These are phyloP conservation scores for Troides aeacus DNA, from an alignment of 2,888 invertebrate genomes.

Conservation along the genomic window DNA sequence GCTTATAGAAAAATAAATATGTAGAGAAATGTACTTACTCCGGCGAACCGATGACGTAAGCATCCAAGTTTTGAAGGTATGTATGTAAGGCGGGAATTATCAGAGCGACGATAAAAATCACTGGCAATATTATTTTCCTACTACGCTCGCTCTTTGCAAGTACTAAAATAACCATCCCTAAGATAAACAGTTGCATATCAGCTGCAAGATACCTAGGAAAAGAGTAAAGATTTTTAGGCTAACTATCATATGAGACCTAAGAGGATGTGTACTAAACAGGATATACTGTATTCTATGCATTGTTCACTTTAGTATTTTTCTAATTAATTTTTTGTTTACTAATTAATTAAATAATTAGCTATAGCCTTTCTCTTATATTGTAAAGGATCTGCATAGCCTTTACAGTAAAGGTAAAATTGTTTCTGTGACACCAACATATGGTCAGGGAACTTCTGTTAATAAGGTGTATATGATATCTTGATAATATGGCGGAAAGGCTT, in stretches of 20 bases:
- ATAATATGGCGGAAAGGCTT: no score
- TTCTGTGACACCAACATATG: no score
- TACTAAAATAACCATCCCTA: slow-evolving; percentile 27
- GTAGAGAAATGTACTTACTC: slow-evolving; percentile 39
- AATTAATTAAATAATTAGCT: no score
- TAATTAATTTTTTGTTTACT: no score
- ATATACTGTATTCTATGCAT: no score
- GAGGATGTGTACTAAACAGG: no score
- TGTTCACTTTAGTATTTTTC: background rate
- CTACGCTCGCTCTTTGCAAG: slow-evolving; percentile 30
- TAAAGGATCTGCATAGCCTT: no score
- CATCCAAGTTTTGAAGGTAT: slow-evolving; percentile 45
- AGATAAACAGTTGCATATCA: slow-evolving; percentile 44
- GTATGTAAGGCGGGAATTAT: slow-evolving; percentile 43
- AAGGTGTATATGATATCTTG: no score
- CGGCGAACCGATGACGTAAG: slow-evolving; percentile 40
- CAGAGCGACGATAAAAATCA: slow-evolving; percentile 38
- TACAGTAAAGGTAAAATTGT: no score
- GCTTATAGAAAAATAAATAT: no score
- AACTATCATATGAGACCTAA: background rate
- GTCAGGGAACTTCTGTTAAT: no score
- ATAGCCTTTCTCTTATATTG: no score
- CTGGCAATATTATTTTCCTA: slow-evolving; percentile 34
- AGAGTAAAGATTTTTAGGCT: background rate
- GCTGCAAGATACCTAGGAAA: slow-evolving; percentile 47